Evolutionary conservation across 1,140 invertebrate species (phyloP).

Genomic region (Phthorimaea operculella): DNA sequence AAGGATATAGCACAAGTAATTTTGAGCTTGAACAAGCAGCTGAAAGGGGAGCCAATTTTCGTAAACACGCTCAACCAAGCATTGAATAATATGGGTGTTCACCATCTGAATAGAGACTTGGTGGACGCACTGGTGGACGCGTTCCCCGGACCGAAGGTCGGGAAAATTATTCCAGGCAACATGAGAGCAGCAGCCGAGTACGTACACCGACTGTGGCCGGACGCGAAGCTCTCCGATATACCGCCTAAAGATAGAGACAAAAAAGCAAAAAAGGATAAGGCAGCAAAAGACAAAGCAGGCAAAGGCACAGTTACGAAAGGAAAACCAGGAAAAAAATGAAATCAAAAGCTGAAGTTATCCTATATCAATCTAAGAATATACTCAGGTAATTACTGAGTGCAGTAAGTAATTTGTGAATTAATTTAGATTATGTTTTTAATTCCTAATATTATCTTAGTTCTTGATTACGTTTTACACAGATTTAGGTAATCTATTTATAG

Average conservation of each 20-base stretch:
- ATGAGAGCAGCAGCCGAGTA: constrained; percentile 25
- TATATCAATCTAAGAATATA: no score
- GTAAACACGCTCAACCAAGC: neutral
- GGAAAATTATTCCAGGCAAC: constrained; percentile 25
- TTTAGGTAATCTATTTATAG: no score
- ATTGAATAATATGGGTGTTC: neutral
- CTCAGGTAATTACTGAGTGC: no score
- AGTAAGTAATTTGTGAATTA: no score
- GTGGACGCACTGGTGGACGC: constrained; percentile 16
- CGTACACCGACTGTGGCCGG: constrained; percentile 33
- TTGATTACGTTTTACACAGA: no score
- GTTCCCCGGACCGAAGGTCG: constrained; percentile 20
- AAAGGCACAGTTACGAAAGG: neutral
- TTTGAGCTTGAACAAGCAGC: neutral
- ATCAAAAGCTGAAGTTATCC: no score
- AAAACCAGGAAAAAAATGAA: no score
- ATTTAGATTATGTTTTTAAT: no score
- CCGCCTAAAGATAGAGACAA: constrained; percentile 17
- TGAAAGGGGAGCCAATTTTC: neutral
- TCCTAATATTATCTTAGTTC: no score
- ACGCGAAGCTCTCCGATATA: constrained; percentile 32
- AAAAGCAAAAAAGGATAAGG: neutral
- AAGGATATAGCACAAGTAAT: neutral
- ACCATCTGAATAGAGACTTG: constrained; percentile 25
- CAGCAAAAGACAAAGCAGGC: neutral